phyloP scores from a whole-genome alignment of 2,113 vertebrate genomes.

The Elanus axillaris region DNA sequence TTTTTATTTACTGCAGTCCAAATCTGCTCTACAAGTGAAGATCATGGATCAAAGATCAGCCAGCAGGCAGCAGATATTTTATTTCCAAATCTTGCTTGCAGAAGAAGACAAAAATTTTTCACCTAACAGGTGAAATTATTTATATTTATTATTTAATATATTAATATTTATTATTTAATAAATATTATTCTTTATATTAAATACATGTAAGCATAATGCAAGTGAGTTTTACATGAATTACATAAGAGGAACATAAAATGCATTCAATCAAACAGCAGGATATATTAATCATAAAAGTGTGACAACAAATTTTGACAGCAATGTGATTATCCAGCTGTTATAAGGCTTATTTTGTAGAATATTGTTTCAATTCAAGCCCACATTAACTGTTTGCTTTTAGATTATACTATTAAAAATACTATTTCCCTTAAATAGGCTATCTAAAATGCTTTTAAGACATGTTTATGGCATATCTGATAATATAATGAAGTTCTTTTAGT shows the following conservation, averaged over 20 bases:
- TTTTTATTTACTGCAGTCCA: slow-evolving; percentile 24
- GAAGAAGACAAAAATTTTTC: neutral
- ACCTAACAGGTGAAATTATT: neutral
- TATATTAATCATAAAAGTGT: neutral
- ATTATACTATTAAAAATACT: neutral
- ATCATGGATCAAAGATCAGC: neutral
- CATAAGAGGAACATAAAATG: neutral
- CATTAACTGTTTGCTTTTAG: neutral
- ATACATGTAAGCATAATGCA: neutral
- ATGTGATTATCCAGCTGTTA: neutral
- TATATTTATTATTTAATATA: too few relatives aligned
- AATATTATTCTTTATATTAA: neutral
- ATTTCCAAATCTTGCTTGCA: neutral
- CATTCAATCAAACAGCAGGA: neutral
- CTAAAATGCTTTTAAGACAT: neutral
- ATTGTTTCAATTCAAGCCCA: neutral
- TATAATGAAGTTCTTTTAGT: neutral
- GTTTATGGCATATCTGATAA: neutral
- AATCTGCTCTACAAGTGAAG: neutral
- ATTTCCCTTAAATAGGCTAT: neutral
- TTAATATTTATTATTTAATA: too few relatives aligned
- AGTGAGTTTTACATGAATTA: neutral
- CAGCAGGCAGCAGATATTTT: neutral
- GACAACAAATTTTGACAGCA: neutral
- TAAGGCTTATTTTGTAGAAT: neutral